Conservation (phyloP, 1,140 invertebrate species). For the Dendrolimus punctatus region DNA sequence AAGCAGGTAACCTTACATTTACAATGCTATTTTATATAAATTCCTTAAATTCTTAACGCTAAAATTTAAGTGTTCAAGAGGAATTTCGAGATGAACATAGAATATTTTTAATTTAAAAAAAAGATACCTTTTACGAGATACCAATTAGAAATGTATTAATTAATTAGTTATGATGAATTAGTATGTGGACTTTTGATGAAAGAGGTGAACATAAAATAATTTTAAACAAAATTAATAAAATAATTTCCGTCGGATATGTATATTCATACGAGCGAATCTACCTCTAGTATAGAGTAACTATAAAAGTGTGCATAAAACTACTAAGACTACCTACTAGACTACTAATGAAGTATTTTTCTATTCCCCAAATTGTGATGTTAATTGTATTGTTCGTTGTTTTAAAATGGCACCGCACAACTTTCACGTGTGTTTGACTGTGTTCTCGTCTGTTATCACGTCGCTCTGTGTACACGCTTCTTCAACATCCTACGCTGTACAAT, state of each 20-base stretch:
- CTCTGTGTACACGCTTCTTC: slow-evolving; percentile 11
- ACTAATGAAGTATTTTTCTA: slow-evolving; percentile 16
- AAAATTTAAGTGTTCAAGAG: neutral
- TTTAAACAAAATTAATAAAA: too few relatives aligned
- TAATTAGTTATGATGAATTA: too few relatives aligned
- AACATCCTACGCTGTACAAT: slow-evolving; percentile 36
- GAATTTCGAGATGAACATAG: slow-evolving; percentile 5
- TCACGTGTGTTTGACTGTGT: slow-evolving; percentile 49
- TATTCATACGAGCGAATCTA: too few relatives aligned
- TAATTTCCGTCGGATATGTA: too few relatives aligned
- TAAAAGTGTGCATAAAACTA: too few relatives aligned
- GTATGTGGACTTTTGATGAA: too few relatives aligned
- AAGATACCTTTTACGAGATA: too few relatives aligned
- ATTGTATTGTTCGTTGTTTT: slow-evolving; percentile 56
- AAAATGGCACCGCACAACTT: slow-evolving; percentile 23
- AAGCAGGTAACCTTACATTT: too few relatives aligned
- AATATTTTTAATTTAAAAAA: neutral
- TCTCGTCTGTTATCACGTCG: slow-evolving; percentile 32
- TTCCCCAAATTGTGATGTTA: slow-evolving; percentile 54
- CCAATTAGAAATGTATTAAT: too few relatives aligned
- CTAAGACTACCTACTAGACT: too few relatives aligned
- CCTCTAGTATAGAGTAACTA: too few relatives aligned
- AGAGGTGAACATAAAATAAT: too few relatives aligned
- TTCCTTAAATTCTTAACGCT: neutral
- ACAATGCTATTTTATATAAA: neutral